Conservation (phyloP, 92 coral and sea anemone species). For the Blastomussa wellsi region DNA sequence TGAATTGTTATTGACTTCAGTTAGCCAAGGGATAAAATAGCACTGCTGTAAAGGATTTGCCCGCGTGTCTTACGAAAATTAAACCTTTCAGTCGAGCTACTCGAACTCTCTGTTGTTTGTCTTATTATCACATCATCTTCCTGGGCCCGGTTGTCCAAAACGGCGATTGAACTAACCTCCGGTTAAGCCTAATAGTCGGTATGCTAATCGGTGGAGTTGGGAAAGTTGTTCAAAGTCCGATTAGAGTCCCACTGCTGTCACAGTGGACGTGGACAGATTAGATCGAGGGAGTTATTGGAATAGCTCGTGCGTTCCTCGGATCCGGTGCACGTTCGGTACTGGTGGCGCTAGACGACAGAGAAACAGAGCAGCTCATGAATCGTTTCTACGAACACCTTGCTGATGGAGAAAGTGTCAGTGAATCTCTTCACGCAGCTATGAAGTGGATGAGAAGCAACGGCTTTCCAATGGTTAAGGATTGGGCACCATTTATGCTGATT, state of each 20-base stretch:
- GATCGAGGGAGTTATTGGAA: not conserved
- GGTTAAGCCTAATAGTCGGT: too few relatives aligned
- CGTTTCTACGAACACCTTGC: not conserved
- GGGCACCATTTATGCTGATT: not conserved
- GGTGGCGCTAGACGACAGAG: not conserved
- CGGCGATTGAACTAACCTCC: too few relatives aligned
- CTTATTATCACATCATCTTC: too few relatives aligned
- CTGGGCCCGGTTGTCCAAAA: too few relatives aligned
- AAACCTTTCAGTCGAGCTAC: not conserved
- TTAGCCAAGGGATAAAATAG: too few relatives aligned
- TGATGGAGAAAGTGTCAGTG: not conserved
- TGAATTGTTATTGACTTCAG: too few relatives aligned
- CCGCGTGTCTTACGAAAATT: not conserved
- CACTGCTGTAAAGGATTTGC: too few relatives aligned
- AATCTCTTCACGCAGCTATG: not conserved
- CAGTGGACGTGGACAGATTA: not conserved
- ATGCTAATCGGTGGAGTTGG: too few relatives aligned
- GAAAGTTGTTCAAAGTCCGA: too few relatives aligned
- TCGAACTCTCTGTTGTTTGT: not conserved
- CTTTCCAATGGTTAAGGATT: not conserved
- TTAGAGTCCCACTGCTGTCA: too few relatives aligned
- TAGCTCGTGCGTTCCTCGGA: not conserved
- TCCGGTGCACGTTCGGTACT: not conserved
- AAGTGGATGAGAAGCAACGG: not conserved
- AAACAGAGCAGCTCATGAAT: not conserved